Percentiles rank a stretch among this genome's conserved stretches.
Evolutionary conservation across 2,797 vertebrate species (phyloP).

Genomic region (Tapera naevia): DNA sequence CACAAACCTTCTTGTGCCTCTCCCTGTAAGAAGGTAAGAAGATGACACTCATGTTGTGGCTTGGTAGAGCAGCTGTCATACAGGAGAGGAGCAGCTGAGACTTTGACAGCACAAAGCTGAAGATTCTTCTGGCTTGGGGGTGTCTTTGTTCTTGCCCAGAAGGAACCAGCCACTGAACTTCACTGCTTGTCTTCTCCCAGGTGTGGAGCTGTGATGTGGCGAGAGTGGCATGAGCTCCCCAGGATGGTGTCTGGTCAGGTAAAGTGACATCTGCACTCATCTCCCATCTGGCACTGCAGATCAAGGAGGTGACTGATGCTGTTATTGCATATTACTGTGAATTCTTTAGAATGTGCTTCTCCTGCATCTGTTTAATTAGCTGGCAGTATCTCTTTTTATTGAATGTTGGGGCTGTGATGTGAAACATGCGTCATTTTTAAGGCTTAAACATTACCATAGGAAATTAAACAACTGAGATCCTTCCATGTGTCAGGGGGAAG

Average conservation of each 20-base stretch:
- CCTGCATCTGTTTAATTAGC: not conserved
- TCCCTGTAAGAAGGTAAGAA: not conserved
- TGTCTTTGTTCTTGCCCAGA: not conserved
- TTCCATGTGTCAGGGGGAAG: not conserved
- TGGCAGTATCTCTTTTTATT: not conserved
- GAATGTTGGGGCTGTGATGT: not conserved
- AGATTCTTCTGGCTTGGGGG: not conserved
- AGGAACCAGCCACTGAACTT: not conserved
- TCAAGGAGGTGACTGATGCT: not conserved
- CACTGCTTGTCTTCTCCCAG: not conserved
- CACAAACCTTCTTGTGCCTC: not conserved
- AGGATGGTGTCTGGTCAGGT: not conserved
- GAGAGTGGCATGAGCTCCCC: not conserved
- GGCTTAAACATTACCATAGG: not conserved
- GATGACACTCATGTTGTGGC: fast-evolving
- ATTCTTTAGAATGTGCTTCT: not conserved
- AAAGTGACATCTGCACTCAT: not conserved
- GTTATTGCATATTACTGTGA: not conserved
- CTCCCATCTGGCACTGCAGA: not conserved
- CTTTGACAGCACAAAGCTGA: not conserved
- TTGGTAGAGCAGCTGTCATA: not conserved
- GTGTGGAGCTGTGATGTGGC: not conserved
- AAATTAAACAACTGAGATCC: not conserved
- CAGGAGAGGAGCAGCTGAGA: not conserved
- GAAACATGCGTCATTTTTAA: not conserved